Evolutionary conservation across 2,888 invertebrate species (phyloP).

Genomic region (Phengaris alcon): DNA sequence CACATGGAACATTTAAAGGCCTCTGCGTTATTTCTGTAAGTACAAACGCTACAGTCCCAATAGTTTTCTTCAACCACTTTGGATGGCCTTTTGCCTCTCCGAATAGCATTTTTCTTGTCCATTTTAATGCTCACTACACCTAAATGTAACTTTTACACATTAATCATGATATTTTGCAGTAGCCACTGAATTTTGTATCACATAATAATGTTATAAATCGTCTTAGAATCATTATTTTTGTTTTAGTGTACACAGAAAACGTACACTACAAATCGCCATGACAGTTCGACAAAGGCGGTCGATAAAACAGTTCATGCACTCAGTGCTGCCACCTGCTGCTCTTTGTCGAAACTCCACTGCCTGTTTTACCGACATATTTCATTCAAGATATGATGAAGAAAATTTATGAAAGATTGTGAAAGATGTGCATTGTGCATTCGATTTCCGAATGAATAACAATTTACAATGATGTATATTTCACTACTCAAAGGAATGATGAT

Average conservation of each 20-base stretch:
- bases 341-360: constrained; percentile 49
- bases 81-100: constrained; percentile 90
- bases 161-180: constrained; percentile 74
- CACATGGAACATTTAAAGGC: constrained; percentile 99
- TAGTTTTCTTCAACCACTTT: constrained; percentile 89
- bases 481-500: no score
- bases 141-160: constrained; percentile 55
- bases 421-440: no score
- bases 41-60: constrained; percentile 99
- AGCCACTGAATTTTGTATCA: constrained; percentile 59
- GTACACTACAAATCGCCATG: constrained; percentile 72
- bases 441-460: no score
- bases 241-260: constrained; percentile 65
- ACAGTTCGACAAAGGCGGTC: constrained; percentile 57
- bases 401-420: no score
- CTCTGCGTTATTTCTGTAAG: constrained; percentile 97
- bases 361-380: constrained; percentile 53
- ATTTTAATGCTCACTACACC: constrained; percentile 74
- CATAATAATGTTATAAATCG: constrained; percentile 57
- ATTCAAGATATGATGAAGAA: constrained; percentile 29
- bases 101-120: constrained; percentile 90
- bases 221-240: constrained; percentile 73
- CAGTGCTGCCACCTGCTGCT: constrained; percentile 14
- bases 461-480: no score
- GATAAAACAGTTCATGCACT: constrained; percentile 55